These are phyloP conservation scores for Podarcis muralis DNA, from an alignment of 2,113 vertebrate species.

Conservation along the genomic window DNA sequence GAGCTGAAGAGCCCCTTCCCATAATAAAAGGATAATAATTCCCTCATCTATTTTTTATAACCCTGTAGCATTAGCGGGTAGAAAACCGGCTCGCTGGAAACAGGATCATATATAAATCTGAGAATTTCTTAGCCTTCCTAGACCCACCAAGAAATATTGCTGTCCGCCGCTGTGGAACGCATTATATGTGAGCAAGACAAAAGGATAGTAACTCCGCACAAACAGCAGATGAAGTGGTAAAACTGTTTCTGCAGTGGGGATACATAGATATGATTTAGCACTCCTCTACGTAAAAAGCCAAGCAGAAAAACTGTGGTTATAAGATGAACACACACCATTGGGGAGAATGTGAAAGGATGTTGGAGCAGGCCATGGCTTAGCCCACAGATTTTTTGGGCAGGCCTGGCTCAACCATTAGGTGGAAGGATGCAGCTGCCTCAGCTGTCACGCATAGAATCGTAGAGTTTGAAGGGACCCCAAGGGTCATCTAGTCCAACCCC, in stretches of 20 bases:
- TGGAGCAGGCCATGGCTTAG: no score
- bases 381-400: no score
- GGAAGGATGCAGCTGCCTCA: no score
- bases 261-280: neutral
- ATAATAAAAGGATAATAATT: conserved; percentile 61
- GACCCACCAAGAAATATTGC: conserved; percentile 59
- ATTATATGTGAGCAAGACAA: conserved; percentile 31
- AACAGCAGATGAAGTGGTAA: neutral
- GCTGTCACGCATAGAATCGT: no score
- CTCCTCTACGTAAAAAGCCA: neutral
- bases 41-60: conserved; percentile 61
- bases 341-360: no score
- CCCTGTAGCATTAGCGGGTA: conserved; percentile 70
- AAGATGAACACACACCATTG: no score
- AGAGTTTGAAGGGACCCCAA: no score
- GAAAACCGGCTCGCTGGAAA: conserved; percentile 38
- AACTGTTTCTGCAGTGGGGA: neutral
- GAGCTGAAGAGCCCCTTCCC: conserved; percentile 58
- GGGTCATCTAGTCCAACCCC: no score
- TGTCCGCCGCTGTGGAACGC: conserved; percentile 55
- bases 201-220: neutral
- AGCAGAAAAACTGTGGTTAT: no score
- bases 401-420: no score
- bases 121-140: conserved; percentile 67
- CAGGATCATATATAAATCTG: conserved; percentile 71